Base-by-base conservation (phyloP, 2,113 vertebrate species). In the Rhodinocichla rosea region DNA sequence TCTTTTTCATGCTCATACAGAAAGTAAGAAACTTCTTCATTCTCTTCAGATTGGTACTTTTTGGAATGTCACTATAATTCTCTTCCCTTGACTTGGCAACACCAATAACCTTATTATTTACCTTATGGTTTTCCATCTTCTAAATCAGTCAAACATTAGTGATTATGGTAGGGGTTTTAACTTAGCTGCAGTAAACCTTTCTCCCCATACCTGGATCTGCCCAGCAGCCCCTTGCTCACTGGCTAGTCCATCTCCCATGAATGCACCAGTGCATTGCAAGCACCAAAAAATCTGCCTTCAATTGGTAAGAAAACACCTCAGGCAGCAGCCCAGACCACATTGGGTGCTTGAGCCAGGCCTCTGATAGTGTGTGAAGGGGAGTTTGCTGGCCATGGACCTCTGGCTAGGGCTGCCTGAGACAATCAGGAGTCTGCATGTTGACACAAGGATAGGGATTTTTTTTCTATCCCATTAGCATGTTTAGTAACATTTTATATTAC, bases 201-300 rank as follows among this genome's bases (percentile, higher is more conserved):
- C 15, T 74, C 14, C 14, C 21, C 10, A 0, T 0, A 1, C 28
- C 26, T 15, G 27, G 17, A 10, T 32, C 11, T 1, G 1, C 8
- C 15, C 63, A 57, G 28, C 19, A 84, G 18, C 33, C 63, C 9
- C 28, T 63, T 5, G 0, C 22, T 74, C 17, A 2, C n/a, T 26
- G 20, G 17, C 1, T 7, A 32, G 13, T 28, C 24, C 47, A 30
- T 19, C 23, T 67, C n/a, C 60, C 8, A 1, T 18, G 16, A 45
- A 35, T 0, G 4, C 0, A 3, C 5, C 3, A 3, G 19, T 11
- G 7, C 33, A 37, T 3, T n/a, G n/a, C 64, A 84, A 65, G 62
- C 9, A 17, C 15, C 22, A 40, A 15, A 81, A 62, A 55, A 16
- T 12, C 17, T 82, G 33, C n/a, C 21, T 92, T 75, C 56, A 64